phyloP scores from a whole-genome alignment of 2,888 invertebrate genomes.

The Fissipunctia ypsillon region DNA sequence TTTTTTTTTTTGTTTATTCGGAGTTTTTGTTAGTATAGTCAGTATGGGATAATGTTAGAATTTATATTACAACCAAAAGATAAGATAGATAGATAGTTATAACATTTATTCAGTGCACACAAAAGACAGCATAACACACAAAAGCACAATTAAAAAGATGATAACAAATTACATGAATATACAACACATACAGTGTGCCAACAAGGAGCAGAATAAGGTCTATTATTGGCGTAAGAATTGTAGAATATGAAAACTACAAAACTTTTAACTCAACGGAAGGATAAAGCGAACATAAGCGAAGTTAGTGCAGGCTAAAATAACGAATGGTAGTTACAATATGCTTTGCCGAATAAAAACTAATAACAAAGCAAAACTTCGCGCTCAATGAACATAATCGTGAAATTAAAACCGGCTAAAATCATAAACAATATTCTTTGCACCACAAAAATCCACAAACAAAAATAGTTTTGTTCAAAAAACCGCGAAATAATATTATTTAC shows the following conservation, averaged over 20 bases:
- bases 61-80: background rate
- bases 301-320: background rate
- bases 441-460: constrained; percentile 18
- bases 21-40: background rate
- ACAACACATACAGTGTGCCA: too few species aligned
- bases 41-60: background rate
- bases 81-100: too few species aligned
- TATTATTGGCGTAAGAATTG: background rate
- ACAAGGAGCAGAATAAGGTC: too few species aligned
- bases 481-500: constrained; percentile 57
- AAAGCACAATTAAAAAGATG: too few species aligned
- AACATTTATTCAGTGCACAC: too few species aligned
- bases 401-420: constrained; percentile 15
- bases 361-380: constrained; percentile 27
- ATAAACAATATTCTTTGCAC: constrained; percentile 27
- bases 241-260: too few species aligned
- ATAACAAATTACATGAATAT: too few species aligned
- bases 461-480: constrained; percentile 27
- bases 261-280: background rate
- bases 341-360: constrained; percentile 13
- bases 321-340: background rate
- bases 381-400: constrained; percentile 25
- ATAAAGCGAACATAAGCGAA: background rate
- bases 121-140: too few species aligned
- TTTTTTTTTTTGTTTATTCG: too few species aligned